Conservation (phyloP, 1,140 invertebrate species). For the Micrasema longulum region DNA sequence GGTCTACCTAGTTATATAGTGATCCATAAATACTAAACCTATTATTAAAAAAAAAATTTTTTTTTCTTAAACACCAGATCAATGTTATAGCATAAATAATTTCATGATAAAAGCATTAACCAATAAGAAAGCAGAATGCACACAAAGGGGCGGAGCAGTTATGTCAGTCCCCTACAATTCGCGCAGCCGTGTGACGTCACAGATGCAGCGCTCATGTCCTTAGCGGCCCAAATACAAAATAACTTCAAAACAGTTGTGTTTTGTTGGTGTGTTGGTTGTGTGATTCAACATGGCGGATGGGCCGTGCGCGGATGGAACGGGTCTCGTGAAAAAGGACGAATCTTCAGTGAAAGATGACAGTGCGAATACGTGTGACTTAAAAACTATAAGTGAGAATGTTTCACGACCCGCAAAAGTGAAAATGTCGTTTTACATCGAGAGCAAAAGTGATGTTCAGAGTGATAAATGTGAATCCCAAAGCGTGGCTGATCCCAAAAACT, state of each 20-base stretch:
- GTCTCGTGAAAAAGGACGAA: constrained; percentile 34
- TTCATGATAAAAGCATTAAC: constrained; percentile 57
- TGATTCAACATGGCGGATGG: constrained; percentile 68
- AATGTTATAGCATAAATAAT: constrained; percentile 42
- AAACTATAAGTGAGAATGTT: constrained; percentile 64
- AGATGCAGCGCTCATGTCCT: constrained; percentile 60
- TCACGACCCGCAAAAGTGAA: constrained; percentile 60
- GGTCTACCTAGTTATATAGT: no score
- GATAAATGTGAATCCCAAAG: constrained; percentile 65
- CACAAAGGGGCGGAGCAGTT: constrained; percentile 48
- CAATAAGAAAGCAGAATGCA: constrained; percentile 60
- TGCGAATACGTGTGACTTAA: constrained; percentile 60
- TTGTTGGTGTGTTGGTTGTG: constrained; percentile 12
- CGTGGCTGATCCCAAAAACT: constrained; percentile 62
- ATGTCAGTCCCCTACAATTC: constrained; percentile 33
- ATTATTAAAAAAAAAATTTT: no score
- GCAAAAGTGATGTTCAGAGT: constrained; percentile 63
- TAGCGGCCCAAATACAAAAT: constrained; percentile 60
- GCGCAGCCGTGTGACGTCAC: constrained; percentile 42
- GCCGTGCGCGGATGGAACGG: constrained; percentile 53
- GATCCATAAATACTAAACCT: no score
- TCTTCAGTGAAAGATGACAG: constrained; percentile 39
- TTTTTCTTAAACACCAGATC: no score
- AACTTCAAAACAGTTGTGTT: constrained; percentile 63
- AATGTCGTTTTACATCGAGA: constrained; percentile 64